Conservation (phyloP, 2,797 vertebrate species). For the Yasuhikotakia modesta region DNA sequence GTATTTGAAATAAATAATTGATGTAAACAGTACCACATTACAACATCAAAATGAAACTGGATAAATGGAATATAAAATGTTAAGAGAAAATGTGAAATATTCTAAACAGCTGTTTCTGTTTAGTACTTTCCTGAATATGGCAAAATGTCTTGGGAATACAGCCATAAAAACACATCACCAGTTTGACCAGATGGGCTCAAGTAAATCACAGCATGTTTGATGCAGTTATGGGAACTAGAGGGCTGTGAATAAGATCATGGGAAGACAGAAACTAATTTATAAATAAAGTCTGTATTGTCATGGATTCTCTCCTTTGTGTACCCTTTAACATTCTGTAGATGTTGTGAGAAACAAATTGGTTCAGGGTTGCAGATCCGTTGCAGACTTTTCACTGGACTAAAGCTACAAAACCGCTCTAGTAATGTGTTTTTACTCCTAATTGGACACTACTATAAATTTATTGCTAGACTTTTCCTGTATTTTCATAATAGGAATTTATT, state of each 20-base stretch:
- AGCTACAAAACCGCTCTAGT: not conserved
- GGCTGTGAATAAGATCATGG: too few relatives aligned
- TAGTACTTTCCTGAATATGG: not conserved
- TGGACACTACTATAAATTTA: not conserved
- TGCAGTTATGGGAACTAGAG: not conserved
- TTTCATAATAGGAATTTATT: slow-evolving; percentile 6
- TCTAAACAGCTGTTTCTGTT: not conserved
- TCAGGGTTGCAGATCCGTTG: not conserved
- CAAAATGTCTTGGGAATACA: not conserved
- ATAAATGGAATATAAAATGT: not conserved
- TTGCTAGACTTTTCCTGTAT: not conserved
- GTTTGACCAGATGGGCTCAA: not conserved
- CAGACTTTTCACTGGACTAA: not conserved
- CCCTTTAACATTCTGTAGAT: not conserved
- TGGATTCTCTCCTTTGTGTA: not conserved
- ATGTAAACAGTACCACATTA: not conserved
- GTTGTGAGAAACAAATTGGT: not conserved
- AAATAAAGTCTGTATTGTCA: too few relatives aligned
- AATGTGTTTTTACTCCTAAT: not conserved
- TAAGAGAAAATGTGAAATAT: not conserved
- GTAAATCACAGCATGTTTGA: not conserved
- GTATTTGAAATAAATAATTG: not conserved
- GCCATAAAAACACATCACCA: not conserved
- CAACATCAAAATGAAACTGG: not conserved
- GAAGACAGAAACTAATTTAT: too few relatives aligned